Conservation (phyloP, 2,888 invertebrate genomes). For the Yponomeuta evonymella region DNA sequence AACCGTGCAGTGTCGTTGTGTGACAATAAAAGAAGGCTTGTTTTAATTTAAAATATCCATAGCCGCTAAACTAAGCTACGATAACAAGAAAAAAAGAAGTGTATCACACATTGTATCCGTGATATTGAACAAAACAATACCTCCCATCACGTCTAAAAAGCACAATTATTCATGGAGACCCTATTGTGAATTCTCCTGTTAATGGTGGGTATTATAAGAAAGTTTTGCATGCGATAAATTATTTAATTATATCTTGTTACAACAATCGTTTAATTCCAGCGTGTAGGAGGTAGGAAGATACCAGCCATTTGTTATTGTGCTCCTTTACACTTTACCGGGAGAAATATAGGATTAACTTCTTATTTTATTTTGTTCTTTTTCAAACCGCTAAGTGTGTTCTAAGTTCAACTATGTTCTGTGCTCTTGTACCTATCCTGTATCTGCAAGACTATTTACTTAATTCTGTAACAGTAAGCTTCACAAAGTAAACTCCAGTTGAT, state of each 20-base stretch:
- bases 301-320: constrained; percentile 29
- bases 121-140: not conserved
- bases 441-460: not conserved
- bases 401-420: not conserved
- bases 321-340: constrained; percentile 8
- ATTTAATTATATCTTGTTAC: constrained; percentile 33
- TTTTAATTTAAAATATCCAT: not conserved
- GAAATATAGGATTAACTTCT: not conserved
- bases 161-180: constrained; percentile 4
- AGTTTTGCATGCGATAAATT: constrained; percentile 21
- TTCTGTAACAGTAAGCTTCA: not conserved
- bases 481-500: not conserved
- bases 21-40: not conserved
- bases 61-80: not conserved
- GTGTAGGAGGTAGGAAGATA: constrained; percentile 28
- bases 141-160: not conserved
- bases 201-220: constrained; percentile 31
- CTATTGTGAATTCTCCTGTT: constrained; percentile 22
- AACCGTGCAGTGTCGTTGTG: not conserved
- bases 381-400: not conserved
- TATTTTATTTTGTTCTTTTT: not conserved
- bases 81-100: not conserved
- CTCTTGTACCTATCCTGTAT: not conserved
- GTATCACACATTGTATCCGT: not conserved
- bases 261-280: constrained; percentile 37